Base-by-base conservation (phyloP, 2,797 vertebrate species). In the Falco concolor region DNA sequence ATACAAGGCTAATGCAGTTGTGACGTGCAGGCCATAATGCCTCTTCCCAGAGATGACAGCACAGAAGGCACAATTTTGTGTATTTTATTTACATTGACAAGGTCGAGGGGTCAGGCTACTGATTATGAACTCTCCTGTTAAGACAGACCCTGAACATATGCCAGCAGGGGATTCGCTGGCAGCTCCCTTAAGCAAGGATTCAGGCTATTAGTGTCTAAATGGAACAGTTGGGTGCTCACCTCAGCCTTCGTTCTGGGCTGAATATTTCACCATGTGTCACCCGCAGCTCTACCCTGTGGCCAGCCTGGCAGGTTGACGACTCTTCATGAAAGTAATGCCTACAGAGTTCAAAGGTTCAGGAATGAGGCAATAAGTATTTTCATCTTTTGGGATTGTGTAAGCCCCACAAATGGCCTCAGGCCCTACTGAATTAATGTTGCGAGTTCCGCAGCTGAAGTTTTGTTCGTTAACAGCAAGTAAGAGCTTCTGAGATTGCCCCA, bases 61-160 rank as follows among this genome's bases (percentile, higher is more conserved):
- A 61, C 63, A 89, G 86, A 84, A 95, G 74, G 80, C 80, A 82
- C 61, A 82, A 10, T 82, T 90, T 63, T 2, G 1, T 73, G n/a
- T 45, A 25, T 78, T 81, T 93, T 84, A 84, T 94, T 94, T 78
- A 79, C 77, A 76, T 13, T 40, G 85, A 95, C 83, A 94, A 94
- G 77, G 74, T 87, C 2, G 0, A 76, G 40, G 42, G 44, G 77
- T 87, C 61, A 86, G 72, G 32, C 45, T 72, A 75, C 32, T 73
- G 82, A 84, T 50, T 57, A 32, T 56, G 59, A 91, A 69, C 77
- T 86, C 36, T 68, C 11, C 63, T 59, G 36, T 53, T 93, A 90
- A 90, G 70, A 56, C 2, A 36, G 32, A 63, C 68, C 63, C 57
- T 83, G 91, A 95, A 65, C 75, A 84, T 79, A 88, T 59, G 81